These are phyloP conservation scores for Drosophila mimetica DNA, from an alignment of 2,888 invertebrate species.

Conservation along the genomic window DNA sequence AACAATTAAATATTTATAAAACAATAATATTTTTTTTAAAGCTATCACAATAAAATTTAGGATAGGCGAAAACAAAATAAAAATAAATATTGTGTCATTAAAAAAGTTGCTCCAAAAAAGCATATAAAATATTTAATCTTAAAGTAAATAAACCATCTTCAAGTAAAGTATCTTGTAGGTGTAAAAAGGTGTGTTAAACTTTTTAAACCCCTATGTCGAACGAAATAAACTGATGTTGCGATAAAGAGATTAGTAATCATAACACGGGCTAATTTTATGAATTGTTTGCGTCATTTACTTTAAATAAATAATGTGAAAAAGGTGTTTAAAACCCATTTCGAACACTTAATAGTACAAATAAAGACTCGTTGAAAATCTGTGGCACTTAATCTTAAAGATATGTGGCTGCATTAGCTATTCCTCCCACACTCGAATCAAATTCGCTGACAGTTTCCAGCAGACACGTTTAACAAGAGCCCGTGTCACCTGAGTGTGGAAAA, in stretches of 20 bases:
- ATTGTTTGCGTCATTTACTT: background rate
- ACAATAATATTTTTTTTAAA: too few relatives aligned
- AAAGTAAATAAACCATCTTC: background rate
- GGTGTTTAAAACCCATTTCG: background rate
- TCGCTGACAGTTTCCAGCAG: constrained; percentile 18
- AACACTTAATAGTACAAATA: constrained; percentile 2
- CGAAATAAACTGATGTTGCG: too few relatives aligned
- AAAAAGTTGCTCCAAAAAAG: background rate
- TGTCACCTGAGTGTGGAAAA: constrained; percentile 14
- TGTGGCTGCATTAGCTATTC: constrained; percentile 4
- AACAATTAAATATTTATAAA: background rate
- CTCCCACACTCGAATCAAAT: constrained; percentile 13
- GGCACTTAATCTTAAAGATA: constrained; percentile 4
- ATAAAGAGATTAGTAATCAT: too few relatives aligned
- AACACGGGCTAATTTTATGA: background rate
- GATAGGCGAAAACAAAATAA: background rate
- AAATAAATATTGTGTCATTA: background rate
- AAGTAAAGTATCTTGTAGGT: background rate
- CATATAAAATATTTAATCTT: background rate
- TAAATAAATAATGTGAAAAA: background rate
- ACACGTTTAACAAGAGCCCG: constrained; percentile 9
- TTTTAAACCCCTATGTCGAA: too few relatives aligned
- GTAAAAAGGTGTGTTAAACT: constrained; percentile 1
- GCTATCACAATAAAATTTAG: background rate
- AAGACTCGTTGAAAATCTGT: constrained; percentile 1